phyloP scores from a whole-genome alignment of 2,113 vertebrate species.

The Lates calcarifer region DNA sequence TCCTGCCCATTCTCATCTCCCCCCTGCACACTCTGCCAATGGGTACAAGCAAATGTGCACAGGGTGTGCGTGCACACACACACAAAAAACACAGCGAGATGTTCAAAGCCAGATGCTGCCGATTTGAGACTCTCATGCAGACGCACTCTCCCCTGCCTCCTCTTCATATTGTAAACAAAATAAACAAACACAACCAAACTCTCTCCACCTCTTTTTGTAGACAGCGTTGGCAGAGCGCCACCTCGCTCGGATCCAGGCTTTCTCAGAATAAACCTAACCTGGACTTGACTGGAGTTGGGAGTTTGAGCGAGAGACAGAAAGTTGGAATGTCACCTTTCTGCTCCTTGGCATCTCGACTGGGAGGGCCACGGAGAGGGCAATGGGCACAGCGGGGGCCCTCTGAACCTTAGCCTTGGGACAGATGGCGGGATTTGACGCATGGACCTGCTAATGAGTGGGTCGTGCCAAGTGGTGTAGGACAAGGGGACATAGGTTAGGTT shows the following conservation, averaged over 20 bases:
- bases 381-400: slow-evolving; percentile 51
- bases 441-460: slow-evolving; percentile 75
- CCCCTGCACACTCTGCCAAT: slow-evolving; percentile 37
- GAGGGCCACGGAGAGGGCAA: slow-evolving; percentile 51
- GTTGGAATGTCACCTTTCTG: slow-evolving; percentile 81
- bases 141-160: slow-evolving; percentile 44
- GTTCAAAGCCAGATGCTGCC: slow-evolving; percentile 67
- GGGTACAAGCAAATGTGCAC: slow-evolving; percentile 46
- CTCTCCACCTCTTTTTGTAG: slow-evolving; percentile 51
- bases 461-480: slow-evolving; percentile 74
- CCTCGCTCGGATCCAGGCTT: slow-evolving; percentile 36
- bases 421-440: slow-evolving; percentile 74
- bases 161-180: slow-evolving; percentile 57
- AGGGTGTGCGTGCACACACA: slow-evolving; percentile 17
- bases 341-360: slow-evolving; percentile 50
- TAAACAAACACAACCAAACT: slow-evolving; percentile 56
- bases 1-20: slow-evolving; percentile 52
- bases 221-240: slow-evolving; percentile 12
- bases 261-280: slow-evolving; percentile 52
- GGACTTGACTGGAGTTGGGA: slow-evolving; percentile 47
- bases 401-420: slow-evolving; percentile 75
- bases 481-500: slow-evolving; percentile 57
- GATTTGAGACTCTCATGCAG: slow-evolving; percentile 52
- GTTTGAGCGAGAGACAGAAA: slow-evolving; percentile 38
- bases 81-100: slow-evolving; percentile 27